Percentiles rank a stretch among this genome's conserved stretches.
Evolutionary conservation across 2,113 vertebrate species (phyloP).

Genomic region (Perca schrenkii): DNA sequence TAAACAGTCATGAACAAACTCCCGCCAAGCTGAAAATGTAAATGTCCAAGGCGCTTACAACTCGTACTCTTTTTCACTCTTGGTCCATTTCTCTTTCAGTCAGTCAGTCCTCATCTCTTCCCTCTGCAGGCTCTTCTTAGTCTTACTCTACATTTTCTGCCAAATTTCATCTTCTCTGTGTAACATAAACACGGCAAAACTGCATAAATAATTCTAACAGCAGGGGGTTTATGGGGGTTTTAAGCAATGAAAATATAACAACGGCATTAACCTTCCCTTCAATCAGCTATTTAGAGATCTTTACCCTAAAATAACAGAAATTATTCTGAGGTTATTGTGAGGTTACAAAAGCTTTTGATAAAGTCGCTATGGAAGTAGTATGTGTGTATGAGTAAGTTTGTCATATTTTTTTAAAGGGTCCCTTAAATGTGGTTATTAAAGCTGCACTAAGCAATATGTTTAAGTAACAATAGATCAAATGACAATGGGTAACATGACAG

Average conservation of each 20-base stretch:
- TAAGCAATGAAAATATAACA: slow-evolving; percentile 50
- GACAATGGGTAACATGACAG: no score
- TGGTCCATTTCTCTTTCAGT: slow-evolving; percentile 6
- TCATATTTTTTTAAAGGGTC: neutral
- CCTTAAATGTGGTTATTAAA: neutral
- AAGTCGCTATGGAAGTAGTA: neutral
- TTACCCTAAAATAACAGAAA: neutral
- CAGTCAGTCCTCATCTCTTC: slow-evolving; percentile 26
- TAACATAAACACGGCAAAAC: slow-evolving; percentile 62
- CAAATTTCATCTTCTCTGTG: slow-evolving; percentile 60
- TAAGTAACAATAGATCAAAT: no score
- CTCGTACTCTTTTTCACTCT: slow-evolving; percentile 3
- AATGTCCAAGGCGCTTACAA: slow-evolving; percentile 41
- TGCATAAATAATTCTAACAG: slow-evolving; percentile 57
- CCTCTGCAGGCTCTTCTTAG: slow-evolving; percentile 18
- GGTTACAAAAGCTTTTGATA: neutral
- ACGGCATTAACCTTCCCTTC: slow-evolving; percentile 47
- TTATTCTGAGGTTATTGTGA: neutral
- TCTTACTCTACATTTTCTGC: slow-evolving; percentile 39
- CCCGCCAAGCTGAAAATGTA: slow-evolving; percentile 49
- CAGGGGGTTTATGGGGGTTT: slow-evolving; percentile 18
- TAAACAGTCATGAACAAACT: slow-evolving; percentile 56
- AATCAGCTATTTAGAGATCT: slow-evolving; percentile 40
- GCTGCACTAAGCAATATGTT: neutral
- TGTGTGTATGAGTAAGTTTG: neutral